A percentile compares a stretch with the other conserved stretches of the same genome.
Conservation (phyloP, 2,888 invertebrate species). For the Halictus quadricinctus region DNA sequence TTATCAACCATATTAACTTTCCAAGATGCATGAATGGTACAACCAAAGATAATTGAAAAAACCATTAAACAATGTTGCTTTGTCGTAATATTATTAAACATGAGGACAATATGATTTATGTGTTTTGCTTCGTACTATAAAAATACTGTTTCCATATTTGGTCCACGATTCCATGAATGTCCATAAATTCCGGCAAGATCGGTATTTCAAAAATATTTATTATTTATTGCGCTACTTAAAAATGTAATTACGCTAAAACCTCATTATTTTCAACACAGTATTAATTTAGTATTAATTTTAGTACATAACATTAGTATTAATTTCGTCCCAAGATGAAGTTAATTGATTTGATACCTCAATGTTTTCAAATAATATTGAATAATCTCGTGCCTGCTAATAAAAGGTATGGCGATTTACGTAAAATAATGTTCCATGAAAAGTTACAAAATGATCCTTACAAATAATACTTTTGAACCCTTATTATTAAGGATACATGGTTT, state of each 20-base stretch:
- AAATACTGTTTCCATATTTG: conserved; percentile 51
- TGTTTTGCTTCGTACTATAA: conserved; percentile 14
- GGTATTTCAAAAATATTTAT: conserved; percentile 8
- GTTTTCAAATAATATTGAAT: neutral
- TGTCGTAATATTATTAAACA: conserved; percentile 6
- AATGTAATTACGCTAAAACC: conserved; percentile 1
- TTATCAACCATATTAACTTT: conserved; percentile 18
- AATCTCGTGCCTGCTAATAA: neutral
- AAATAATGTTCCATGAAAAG: conserved; percentile 17
- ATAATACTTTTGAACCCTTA: conserved; percentile 22
- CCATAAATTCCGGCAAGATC: conserved; percentile 51
- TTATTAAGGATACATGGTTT: neutral
- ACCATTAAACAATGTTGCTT: neutral
- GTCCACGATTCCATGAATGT: conserved; percentile 2
- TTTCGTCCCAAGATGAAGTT: neutral
- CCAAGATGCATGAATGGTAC: conserved; percentile 9
- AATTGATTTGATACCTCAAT: neutral
- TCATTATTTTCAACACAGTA: neutral
- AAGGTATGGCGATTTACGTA: neutral
- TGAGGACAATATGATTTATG: neutral
- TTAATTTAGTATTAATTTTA: neutral
- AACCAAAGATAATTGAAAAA: conserved; percentile 27
- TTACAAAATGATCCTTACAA: conserved; percentile 5
- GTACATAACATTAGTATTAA: neutral
- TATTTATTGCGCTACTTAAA: conserved; percentile 26